Base-by-base conservation (phyloP, 2,113 vertebrate species). In the Crotalus viridis region DNA sequence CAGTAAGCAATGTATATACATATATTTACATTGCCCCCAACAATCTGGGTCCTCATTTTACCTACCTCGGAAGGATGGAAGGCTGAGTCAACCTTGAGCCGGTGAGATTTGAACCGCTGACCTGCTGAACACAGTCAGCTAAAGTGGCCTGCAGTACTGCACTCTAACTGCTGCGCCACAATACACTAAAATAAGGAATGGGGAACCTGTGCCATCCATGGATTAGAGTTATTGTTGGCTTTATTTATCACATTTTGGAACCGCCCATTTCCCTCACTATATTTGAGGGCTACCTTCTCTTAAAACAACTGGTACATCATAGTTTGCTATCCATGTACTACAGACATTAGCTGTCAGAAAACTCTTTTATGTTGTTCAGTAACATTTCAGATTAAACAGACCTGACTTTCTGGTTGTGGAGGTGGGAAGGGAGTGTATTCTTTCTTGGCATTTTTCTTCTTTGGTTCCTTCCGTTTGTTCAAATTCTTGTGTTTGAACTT, bases 391-490 rank as follows among this genome's bases (percentile, higher is more conserved):
- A 26, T 92, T 86, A 26, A 85, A 95, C 98, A 93, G 56, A 99
- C 99, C 99, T 99, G 98, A 98, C 98, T 99, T 94, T 99, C 99
- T 4, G 98, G 99, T 96, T 99, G 99, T 0, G 98, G 97, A 2
- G 99, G 99, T 15, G 99, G 99, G 98, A 99, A 99, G 0, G 99
- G 99, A 0, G 99, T 99, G 96, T 99, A 99, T 52, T 98, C 98
- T 96, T 99, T 99, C 98, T 99, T 99, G 46, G 95, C 85, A 5
- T 94, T 98, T 97, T 99, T 99, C 96, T 99, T 99, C 96, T 98
- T 99, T 12, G 99, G 98, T 93, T 99, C 98, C 95, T 98, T 98
- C 56, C 99, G 98, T 95, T 99, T 99, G 94, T 98, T 97, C 94
- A 99, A 96, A 96, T 99, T 99, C 96, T 99, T 99, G 96, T 98